Evolutionary conservation across 1,140 invertebrate species (phyloP), one percentile per base, ranked within the genome.

Genomic region (Brachionus rubens): DNA sequence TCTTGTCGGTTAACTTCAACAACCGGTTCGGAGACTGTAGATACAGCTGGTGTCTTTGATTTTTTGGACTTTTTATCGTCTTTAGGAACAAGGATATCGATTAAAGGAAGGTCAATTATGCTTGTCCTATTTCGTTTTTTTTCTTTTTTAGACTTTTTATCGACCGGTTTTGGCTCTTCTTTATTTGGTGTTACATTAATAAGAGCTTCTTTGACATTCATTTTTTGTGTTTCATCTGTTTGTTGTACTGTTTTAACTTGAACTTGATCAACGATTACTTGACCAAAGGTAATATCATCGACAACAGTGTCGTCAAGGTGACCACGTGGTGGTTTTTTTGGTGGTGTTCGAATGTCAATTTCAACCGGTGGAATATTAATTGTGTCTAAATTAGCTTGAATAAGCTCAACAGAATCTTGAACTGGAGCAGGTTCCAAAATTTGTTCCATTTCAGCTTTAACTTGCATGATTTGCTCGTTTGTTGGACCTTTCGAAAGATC

Each of bases 1-100:
- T n/a, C 43, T 46, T 4, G 14, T 7, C 3, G 9, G 9, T 46
- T 46, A 7, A 46, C 14, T 46, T 46, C 43, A 14, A 14, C 5
- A 3, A 46, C 43, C n/a, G 9, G 43, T 46, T 46, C 9, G 9
- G 43, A 16, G 5, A 46, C n/a, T 5, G 43, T 46, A 7, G 9
- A 46, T 7, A 3, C 5, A 7, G 3, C 3, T 46, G 43, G 9
- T 14, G 5, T 3, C 14, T 46, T 46, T 5, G 14, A 7, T 46
- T 46, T 46, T 59, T 36, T 59, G 0, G 10, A n/a, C n/a, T 26
- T 65, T 50, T 72, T 72, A 30, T 10, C 24, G 5, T 54, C 68
- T 72, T 72, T 72, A 19, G 68, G 68, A 50, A 72, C 68, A 28
- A 72, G 28, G 16, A 72, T 72, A n/a, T 72, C 68, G 12, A 72